Percentiles rank a stretch among this genome's conserved stretches.
phyloP scores from a whole-genome alignment of 2,888 invertebrate genomes.

The Leptopilina myrica region DNA sequence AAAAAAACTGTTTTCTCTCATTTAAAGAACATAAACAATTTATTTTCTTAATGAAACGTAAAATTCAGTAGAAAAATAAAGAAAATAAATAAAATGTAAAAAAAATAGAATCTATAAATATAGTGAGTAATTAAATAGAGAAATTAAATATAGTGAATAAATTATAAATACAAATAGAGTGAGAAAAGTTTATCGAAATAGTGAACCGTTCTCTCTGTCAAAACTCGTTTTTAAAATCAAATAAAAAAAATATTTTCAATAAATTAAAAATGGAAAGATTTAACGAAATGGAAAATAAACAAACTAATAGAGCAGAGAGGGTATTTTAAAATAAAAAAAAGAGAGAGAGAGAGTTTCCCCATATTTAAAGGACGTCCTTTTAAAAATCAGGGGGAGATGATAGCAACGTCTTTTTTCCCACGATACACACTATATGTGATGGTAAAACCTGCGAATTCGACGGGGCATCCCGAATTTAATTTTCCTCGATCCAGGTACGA shows the following conservation, averaged over 20 bases:
- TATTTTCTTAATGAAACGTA: too few species aligned
- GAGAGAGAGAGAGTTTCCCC: not conserved
- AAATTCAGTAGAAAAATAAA: not conserved
- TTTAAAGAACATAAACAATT: too few species aligned
- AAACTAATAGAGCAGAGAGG: not conserved
- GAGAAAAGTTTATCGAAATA: too few species aligned
- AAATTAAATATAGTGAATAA: too few species aligned
- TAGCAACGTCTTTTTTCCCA: constrained; percentile 53
- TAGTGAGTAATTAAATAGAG: too few species aligned
- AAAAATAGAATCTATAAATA: too few species aligned
- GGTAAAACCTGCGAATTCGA: constrained; percentile 48
- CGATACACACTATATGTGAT: constrained; percentile 42
- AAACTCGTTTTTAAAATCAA: too few species aligned
- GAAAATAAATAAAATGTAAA: too few species aligned
- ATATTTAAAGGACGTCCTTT: constrained; percentile 27
- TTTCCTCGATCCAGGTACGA: constrained; percentile 55
- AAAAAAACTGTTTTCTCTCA: not conserved
- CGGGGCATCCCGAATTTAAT: constrained; percentile 49
- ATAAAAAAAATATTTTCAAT: too few species aligned
- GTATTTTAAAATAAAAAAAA: not conserved
- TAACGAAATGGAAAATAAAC: not conserved
- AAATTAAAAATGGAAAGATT: not conserved
- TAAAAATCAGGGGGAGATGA: constrained; percentile 29
- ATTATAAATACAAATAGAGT: too few species aligned
- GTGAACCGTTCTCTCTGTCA: too few species aligned